Conservation (phyloP, 2,113 vertebrate species). For the Neomonachus schauinslandi region DNA sequence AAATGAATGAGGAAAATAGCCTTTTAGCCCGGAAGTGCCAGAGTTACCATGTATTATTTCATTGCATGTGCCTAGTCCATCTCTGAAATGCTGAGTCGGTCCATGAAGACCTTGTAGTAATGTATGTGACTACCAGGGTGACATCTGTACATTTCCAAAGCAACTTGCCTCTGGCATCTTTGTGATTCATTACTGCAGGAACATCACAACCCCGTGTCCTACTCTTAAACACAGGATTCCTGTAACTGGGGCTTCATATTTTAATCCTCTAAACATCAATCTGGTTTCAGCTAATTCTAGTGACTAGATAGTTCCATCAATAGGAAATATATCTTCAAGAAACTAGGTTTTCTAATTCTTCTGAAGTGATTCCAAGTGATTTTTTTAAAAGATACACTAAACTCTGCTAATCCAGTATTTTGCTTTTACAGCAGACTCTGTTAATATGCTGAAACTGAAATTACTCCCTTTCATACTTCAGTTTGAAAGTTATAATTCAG, state of each 20-base stretch:
- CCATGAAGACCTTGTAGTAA: neutral
- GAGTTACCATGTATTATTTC: neutral
- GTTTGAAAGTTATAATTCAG: conserved; percentile 66
- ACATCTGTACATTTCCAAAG: neutral
- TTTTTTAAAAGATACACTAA: conserved; percentile 35
- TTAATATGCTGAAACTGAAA: conserved; percentile 61
- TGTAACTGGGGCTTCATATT: conserved; percentile 36
- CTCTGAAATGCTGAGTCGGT: neutral
- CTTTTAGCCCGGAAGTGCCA: conserved; percentile 13
- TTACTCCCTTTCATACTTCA: conserved; percentile 63
- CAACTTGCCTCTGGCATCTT: neutral
- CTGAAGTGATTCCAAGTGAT: conserved; percentile 5
- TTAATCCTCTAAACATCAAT: conserved; percentile 10
- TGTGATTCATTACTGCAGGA: neutral
- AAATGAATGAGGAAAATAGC: conserved; percentile 22
- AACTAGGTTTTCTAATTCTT: neutral
- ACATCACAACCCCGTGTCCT: neutral
- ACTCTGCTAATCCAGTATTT: conserved; percentile 41
- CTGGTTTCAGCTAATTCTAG: conserved; percentile 31
- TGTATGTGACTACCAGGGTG: neutral
- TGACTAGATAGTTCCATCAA: neutral
- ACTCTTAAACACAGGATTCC: neutral
- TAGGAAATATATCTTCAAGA: conserved; percentile 3
- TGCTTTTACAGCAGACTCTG: conserved; percentile 48
- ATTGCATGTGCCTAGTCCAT: neutral